Percentiles rank a stretch among this genome's conserved stretches.
phyloP scores from a whole-genome alignment of 2,888 invertebrate species.

The Apamea anceps region DNA sequence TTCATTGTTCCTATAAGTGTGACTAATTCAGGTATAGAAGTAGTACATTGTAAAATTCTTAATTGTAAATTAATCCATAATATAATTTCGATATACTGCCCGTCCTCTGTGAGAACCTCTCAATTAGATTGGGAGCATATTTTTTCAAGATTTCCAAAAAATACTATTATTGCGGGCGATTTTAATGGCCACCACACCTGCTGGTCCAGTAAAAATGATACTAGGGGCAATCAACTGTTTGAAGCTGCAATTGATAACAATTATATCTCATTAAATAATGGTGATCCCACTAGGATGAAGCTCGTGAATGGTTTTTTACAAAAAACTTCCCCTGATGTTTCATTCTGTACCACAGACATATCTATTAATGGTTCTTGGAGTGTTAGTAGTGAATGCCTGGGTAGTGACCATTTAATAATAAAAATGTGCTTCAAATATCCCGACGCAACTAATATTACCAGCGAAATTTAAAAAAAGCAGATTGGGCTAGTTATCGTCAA shows the following conservation, averaged over 20 bases:
- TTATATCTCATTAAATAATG: background rate
- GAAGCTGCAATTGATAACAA: constrained; percentile 1
- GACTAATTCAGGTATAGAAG: too few relatives aligned
- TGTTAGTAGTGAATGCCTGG: too few relatives aligned
- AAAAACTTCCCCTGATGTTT: background rate
- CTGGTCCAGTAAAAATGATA: background rate
- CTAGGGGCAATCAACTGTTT: background rate
- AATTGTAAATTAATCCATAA: too few relatives aligned
- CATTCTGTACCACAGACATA: too few relatives aligned
- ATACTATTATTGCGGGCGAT: background rate
- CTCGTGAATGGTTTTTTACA: background rate
- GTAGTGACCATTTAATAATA: too few relatives aligned
- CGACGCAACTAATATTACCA: too few relatives aligned
- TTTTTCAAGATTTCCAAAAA: background rate
- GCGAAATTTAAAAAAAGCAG: too few relatives aligned
- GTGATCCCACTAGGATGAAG: too few relatives aligned
- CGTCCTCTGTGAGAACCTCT: background rate
- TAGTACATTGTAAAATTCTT: background rate
- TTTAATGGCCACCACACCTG: background rate
- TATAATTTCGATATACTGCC: background rate
- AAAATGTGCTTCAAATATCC: too few relatives aligned
- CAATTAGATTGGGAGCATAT: background rate
- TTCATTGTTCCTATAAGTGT: background rate
- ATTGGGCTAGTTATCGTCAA: too few relatives aligned
- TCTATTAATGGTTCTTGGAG: too few relatives aligned